Evolutionary conservation across 2,888 invertebrate species (phyloP), one percentile per base, ranked within the genome.

Genomic region (Limnephilus auricula): DNA sequence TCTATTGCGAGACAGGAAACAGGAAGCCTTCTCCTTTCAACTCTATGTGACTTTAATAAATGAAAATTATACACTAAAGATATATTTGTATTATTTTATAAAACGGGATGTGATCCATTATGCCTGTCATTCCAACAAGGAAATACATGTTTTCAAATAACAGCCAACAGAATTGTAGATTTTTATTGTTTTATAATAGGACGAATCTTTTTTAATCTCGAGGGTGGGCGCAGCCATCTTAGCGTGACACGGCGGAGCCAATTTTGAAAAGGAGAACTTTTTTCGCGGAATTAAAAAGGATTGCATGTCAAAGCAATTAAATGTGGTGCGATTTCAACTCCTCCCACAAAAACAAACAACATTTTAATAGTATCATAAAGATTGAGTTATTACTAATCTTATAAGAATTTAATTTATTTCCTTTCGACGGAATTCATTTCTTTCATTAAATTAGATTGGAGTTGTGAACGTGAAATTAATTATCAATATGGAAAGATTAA

Each of bases 21-120:
- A 65, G 65, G 65, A 65, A 65, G 9, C 25, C 65, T 65, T 65
- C 65, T 65, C 18, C 18, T 65, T 18, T 65, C 65, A 25, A 65
- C 65, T 25, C 6, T 5, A 65, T 65, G 2, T 25, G n/a, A 65
- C 9, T 65, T 9, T 65, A 65, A 65, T 65, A 65, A 65, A 25
- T 65, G 65, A 65, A 25, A 65, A 65, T 65, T 65, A 65, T 65
- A 65, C 65, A 9, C 25, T 65, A 65, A 65, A 65, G 65, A 65
- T 25, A 9, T 65, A 25, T 65, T 65, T 65, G 65, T 65, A 65
- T 65, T 9, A n/a, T 65, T 65, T 65, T 65, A n/a, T n/a, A 65
- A 65, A 65, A 65, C 65, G 65, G 65, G 65, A 65, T 65, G 65
- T 65, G 65, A 65, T 65, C n/a, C 65, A 65, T 65, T 65, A 65